Evolutionary conservation across 2,888 invertebrate genomes (phyloP).

Genomic region (Andrena dorsata): DNA sequence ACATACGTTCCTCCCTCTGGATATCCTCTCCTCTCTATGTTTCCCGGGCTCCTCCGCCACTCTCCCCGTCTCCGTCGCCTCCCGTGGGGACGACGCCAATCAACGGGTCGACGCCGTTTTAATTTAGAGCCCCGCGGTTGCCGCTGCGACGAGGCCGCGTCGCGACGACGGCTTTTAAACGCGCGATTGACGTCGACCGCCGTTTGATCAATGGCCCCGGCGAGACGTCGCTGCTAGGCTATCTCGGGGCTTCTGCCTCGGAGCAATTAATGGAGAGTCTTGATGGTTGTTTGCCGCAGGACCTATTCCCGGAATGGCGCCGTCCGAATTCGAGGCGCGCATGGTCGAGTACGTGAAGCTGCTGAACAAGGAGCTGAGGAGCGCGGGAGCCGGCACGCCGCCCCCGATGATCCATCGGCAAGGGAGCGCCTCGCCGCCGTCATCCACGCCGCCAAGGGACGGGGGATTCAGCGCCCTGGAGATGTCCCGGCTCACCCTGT

Average conservation of each 20-base stretch:
- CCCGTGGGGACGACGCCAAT: constrained; percentile 71
- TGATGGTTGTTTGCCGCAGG: constrained; percentile 77
- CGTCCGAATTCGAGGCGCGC: constrained; percentile 91
- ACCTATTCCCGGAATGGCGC: constrained; percentile 88
- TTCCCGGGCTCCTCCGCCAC: neutral
- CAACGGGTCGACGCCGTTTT: constrained; percentile 64
- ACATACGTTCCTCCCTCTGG: constrained; percentile 2
- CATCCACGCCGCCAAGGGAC: constrained; percentile 86
- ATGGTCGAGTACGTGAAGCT: constrained; percentile 93
- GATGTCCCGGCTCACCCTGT: constrained; percentile 92
- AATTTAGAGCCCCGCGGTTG: constrained; percentile 63
- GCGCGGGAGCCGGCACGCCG: constrained; percentile 82
- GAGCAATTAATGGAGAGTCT: neutral
- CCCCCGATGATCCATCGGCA: constrained; percentile 84
- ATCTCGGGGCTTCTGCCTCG: neutral
- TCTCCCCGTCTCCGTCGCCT: neutral
- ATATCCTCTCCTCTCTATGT: constrained; percentile 10
- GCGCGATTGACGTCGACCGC: constrained; percentile 28
- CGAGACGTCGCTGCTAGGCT: neutral
- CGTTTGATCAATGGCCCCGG: constrained; percentile 44
- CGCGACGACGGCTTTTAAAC: constrained; percentile 28
- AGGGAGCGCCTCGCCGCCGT: constrained; percentile 84
- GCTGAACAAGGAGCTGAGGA: constrained; percentile 87
- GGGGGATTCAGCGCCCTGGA: constrained; percentile 90
- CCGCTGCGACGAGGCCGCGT: constrained; percentile 16